Conservation (phyloP, 2,797 vertebrate genomes). For the Gymnothorax reevesii region DNA sequence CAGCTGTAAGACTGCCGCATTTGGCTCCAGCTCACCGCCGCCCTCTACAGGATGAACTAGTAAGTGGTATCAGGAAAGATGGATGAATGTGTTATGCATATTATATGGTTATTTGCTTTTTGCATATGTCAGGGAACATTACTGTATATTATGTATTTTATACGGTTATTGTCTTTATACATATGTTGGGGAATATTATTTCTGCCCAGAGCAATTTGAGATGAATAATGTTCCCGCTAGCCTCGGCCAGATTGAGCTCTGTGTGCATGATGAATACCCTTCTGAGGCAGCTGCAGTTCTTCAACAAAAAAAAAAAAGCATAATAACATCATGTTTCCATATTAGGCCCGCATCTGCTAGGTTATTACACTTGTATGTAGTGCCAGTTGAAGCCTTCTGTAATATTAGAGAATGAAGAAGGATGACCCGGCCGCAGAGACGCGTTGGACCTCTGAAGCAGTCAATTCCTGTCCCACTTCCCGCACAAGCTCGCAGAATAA, state of each 20-base stretch:
- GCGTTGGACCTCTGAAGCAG: neutral
- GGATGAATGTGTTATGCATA: neutral
- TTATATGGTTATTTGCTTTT: neutral
- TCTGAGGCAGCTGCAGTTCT: neutral
- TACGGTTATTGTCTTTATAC: constrained; percentile 2
- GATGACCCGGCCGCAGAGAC: neutral
- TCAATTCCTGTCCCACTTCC: too few relatives aligned
- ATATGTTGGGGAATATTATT: constrained; percentile 1
- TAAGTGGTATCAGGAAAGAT: neutral
- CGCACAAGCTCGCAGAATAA: neutral
- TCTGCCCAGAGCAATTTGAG: constrained; percentile 1
- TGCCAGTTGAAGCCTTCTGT: neutral
- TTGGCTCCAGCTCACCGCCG: neutral
- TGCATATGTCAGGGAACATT: constrained; percentile 5
- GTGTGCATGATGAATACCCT: neutral
- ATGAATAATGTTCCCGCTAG: constrained; percentile 11
- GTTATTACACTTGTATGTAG: neutral
- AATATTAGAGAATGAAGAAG: neutral
- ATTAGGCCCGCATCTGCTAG: neutral
- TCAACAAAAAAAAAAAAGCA: neutral
- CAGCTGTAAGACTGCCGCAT: neutral
- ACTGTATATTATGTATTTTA: constrained; percentile 9
- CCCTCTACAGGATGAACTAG: neutral
- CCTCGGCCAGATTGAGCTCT: neutral
- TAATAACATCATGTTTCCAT: constrained; percentile 16